Evolutionary conservation across 37 sponge, comb jelly and placozoan genomes (phyloP), one percentile per base, ranked within the genome.

Genomic region (Spongilla lacustris): DNA sequence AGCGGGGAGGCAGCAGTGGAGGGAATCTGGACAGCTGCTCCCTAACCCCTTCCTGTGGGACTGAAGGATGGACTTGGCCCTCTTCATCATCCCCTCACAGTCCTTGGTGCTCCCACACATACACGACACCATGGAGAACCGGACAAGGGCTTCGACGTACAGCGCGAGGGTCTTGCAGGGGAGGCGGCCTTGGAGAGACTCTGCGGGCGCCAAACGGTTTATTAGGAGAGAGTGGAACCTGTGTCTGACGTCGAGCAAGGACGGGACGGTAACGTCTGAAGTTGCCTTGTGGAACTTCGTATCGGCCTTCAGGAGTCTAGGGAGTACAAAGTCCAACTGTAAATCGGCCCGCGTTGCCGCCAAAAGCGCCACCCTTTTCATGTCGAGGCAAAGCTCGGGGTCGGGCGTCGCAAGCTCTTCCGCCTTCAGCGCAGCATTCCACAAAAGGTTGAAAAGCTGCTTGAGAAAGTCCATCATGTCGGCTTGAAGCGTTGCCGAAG

Each of bases 361-460:
- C 58, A 17, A 58, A 17, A 58, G 58, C 14, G 58, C 58, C 58
- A 58, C 58, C 58, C 58, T 6, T 17, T 58, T 58, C 58, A 58
- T 58, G 58, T 58, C 21, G 14, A 58, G 58, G 58, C 14, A 17
- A 8, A 58, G 21, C 19, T 58, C 58, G 19, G 58, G 58, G 58
- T 58, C 58, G 58, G 58, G 58, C 19, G 58, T 13, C 58, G 58
- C 75, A 0, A 0, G 12, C 35, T 30, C 31, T 30, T 74, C 75
- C 22, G 35, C 35, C 75, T 74, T 74, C 23, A 74, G 31, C 13
- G 75, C 75, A 30, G 33, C 75, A 23, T 32, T 74, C 75, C 75
- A 74, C 24, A 74, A 36, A 23, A 74, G 75, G 9, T 74, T 36
- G 32, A 74, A 74, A 1, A 36, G 21, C 35, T 74, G 75, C 75